Percentiles rank a stretch among this genome's conserved stretches.
phyloP scores from a whole-genome alignment of 1,140 invertebrate genomes.

The Oedothorax gibbosus region DNA sequence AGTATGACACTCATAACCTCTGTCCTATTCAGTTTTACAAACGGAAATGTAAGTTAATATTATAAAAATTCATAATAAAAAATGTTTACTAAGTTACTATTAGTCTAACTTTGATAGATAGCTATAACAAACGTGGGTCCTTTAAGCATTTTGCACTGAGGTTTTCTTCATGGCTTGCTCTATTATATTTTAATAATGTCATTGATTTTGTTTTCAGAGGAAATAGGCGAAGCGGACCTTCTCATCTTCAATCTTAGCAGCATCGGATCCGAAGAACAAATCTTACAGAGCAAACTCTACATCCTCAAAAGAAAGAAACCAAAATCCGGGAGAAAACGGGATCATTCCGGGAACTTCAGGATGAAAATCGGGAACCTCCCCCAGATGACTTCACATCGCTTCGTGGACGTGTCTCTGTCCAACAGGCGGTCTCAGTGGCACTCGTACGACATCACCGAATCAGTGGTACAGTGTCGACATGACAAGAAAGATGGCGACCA shows the following conservation, averaged over 20 bases:
- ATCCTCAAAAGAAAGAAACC: slow-evolving; percentile 24
- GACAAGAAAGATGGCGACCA: slow-evolving; percentile 3
- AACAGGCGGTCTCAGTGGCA: slow-evolving; percentile 33
- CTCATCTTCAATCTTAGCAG: slow-evolving; percentile 69
- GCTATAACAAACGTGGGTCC: too few species aligned
- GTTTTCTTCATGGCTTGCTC: too few species aligned
- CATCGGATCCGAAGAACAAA: slow-evolving; percentile 64
- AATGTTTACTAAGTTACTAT: too few species aligned
- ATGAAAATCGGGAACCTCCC: slow-evolving; percentile 35
- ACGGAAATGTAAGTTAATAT: too few species aligned
- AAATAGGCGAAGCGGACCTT: slow-evolving; percentile 20
- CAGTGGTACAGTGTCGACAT: slow-evolving; percentile 21
- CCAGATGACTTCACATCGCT: slow-evolving; percentile 21
- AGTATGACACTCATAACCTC: too few species aligned
- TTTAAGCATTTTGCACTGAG: too few species aligned
- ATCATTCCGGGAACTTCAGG: slow-evolving; percentile 6
- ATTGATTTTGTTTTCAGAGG: slow-evolving; percentile 6
- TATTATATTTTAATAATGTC: too few species aligned
- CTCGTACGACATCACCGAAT: slow-evolving; percentile 40
- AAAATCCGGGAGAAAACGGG: slow-evolving; percentile 14
- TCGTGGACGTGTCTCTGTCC: slow-evolving; percentile 22
- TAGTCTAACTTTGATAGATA: too few species aligned
- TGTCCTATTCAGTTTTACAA: too few species aligned
- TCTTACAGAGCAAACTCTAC: slow-evolving; percentile 49
- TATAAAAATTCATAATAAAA: too few species aligned